Percentiles rank a stretch among this genome's conserved stretches.
phyloP scores from a whole-genome alignment of 64 coral and sea anemone species.

The Pocillopora damicornis region DNA sequence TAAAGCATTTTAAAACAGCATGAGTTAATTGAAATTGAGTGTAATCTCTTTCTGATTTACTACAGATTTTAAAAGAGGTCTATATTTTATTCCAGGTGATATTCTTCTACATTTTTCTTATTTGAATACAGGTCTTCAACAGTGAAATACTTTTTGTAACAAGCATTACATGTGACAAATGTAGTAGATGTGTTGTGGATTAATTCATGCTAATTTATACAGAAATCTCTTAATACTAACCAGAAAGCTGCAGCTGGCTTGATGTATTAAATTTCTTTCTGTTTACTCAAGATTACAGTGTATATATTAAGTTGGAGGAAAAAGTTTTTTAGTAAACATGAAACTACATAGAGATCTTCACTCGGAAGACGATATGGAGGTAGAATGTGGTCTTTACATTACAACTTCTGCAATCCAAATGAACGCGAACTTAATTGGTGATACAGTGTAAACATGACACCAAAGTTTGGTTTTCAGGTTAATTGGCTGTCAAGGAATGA shows the following conservation, averaged over 20 bases:
- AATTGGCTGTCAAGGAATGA: slow-evolving; percentile 68
- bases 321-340: slow-evolving; percentile 27
- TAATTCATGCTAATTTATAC: slow-evolving; percentile 46
- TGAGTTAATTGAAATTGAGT: neutral
- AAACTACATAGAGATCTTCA: slow-evolving; percentile 21
- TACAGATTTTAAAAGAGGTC: neutral
- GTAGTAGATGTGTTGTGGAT: neutral
- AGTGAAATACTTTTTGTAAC: neutral
- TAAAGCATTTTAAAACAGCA: neutral
- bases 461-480: slow-evolving; percentile 68
- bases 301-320: neutral
- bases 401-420: slow-evolving; percentile 24
- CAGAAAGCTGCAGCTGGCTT: neutral
- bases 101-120: neutral
- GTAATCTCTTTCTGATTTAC: neutral
- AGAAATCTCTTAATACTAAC: neutral
- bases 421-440: slow-evolving; percentile 62
- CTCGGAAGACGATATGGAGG: slow-evolving; percentile 6
- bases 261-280: neutral
- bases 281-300: slow-evolving; percentile 11
- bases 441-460: slow-evolving; percentile 56
- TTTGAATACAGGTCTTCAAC: slow-evolving; percentile 11
- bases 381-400: slow-evolving; percentile 9
- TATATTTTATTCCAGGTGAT: neutral
- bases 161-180: neutral